These are phyloP conservation scores for Silvanus unidentatus DNA, from an alignment of 2,888 invertebrate genomes.

Conservation along the genomic window DNA sequence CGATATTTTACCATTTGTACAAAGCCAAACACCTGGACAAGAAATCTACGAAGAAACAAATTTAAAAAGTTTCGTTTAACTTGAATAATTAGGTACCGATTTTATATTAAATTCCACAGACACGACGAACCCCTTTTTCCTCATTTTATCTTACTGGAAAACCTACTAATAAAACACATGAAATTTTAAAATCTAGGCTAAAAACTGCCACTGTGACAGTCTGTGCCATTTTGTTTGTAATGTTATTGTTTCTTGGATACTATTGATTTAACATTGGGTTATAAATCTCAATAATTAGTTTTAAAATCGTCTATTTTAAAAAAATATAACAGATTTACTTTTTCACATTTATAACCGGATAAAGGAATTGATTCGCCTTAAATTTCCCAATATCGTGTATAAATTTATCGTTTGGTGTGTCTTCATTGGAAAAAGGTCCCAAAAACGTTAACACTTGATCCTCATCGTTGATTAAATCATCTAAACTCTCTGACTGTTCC, in stretches of 20 bases:
- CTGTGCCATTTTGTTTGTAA: slow-evolving; percentile 1
- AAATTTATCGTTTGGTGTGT: slow-evolving; percentile 12
- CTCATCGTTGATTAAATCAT: slow-evolving; percentile 1
- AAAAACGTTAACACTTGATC: slow-evolving; percentile 5
- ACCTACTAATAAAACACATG: too few species aligned
- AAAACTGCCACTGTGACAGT: not conserved
- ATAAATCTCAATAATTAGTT: too few species aligned
- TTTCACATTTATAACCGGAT: slow-evolving; percentile 8
- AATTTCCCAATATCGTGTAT: slow-evolving; percentile 17
- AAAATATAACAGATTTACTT: too few species aligned
- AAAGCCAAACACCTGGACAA: slow-evolving; percentile 83
- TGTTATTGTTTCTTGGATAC: too few species aligned
- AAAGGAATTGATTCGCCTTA: slow-evolving; percentile 14
- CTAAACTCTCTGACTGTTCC: not conserved
- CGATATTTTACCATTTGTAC: slow-evolving; percentile 70
- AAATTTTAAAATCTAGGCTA: too few species aligned
- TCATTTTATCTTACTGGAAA: slow-evolving; percentile 27
- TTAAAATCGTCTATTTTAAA: too few species aligned
- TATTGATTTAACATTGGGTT: too few species aligned
- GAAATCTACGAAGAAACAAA: slow-evolving; percentile 54
- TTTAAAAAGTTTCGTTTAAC: not conserved
- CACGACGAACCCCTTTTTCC: slow-evolving; percentile 52
- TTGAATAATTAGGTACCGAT: slow-evolving; percentile 8
- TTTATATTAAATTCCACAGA: slow-evolving; percentile 55
- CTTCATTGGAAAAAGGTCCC: slow-evolving; percentile 6